Evolutionary conservation across 2,888 invertebrate genomes (phyloP).

Genomic region (Cephus runcator): DNA sequence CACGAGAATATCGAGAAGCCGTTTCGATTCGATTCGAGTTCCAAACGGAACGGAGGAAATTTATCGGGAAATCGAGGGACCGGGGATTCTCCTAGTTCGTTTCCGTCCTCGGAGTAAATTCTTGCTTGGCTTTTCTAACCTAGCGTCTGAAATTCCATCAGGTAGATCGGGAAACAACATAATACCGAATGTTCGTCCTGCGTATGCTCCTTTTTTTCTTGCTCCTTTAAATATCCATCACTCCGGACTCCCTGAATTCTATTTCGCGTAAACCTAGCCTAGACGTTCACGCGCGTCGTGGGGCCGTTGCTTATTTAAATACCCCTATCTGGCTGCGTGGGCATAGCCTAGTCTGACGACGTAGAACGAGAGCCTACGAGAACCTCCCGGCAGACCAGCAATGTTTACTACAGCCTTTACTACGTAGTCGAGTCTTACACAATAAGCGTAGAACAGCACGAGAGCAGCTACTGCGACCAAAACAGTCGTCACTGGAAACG

Average conservation of each 20-base stretch:
- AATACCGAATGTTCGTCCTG: not conserved
- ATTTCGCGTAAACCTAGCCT: not conserved
- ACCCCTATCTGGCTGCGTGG: not conserved
- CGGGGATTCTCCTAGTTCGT: not conserved
- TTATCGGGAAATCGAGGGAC: not conserved
- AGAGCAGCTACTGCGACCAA: not conserved
- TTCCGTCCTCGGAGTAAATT: not conserved
- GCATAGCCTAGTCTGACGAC: not conserved
- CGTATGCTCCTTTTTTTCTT: not conserved
- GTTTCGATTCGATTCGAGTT: not conserved
- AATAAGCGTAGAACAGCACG: not conserved
- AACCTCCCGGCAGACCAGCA: not conserved
- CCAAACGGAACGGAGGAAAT: not conserved
- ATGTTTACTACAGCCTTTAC: constrained; percentile 5
- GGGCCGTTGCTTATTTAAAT: not conserved
- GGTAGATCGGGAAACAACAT: not conserved
- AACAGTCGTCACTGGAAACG: not conserved
- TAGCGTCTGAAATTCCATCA: not conserved
- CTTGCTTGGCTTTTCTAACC: not conserved
- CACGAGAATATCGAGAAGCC: not conserved
- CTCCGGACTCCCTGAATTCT: not conserved
- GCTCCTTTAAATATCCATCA: not conserved
- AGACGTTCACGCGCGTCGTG: not conserved
- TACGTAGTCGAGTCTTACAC: not conserved
- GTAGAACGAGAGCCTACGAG: not conserved